Evolutionary conservation across 2,888 invertebrate species (phyloP), one percentile per base, ranked within the genome.

Genomic region (Coelogynopora nodosa): DNA sequence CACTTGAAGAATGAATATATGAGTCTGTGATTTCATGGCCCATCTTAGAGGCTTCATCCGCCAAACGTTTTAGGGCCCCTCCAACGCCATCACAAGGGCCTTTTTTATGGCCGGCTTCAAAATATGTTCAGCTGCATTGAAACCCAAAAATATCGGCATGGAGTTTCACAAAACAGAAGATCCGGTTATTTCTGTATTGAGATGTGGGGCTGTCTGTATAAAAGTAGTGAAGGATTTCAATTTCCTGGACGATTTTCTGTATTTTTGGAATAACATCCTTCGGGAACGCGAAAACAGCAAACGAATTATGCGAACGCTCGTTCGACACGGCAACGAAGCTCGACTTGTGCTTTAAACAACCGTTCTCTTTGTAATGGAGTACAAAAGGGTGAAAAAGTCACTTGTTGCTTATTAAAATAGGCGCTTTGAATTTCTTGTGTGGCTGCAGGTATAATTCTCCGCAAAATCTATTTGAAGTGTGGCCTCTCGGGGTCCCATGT

Each of bases 41-140:
- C 49, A 49, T 49, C 49, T 49, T 49, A 5, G 49, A 49, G 49
- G 49, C 49, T 49, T 49, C 49, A 49, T 49, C 49, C 49, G 49
- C 49, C 49, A 49, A 49, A 49, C 18, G 49, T 49, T 49, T 49
- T 18, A 49, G 49, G 18, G 49, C 49, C 49, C 49, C 49, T 49
- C 49, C 49, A 49, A 49, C 49, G 49, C 49, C 49, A 49, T 49
- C 49, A 49, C 49, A 49, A 49, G 49, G 87, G n/a, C 88, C 88
- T 13, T 88, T 31, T 0, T 88, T 88, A 83, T 89, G 88, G 86
- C 88, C 88, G n/a, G 84, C 67, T 28, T 84, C 67, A 67, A 67
- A 84, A 74, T 67, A 84, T 23, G 89, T 88, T 88, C 89, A 89
- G n/a, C 67, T 85, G 0, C 88, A 87, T 0, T 67, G 2, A 0